Evolutionary conservation across 2,113 vertebrate species (phyloP).

Genomic region (Seriola rivoliana): DNA sequence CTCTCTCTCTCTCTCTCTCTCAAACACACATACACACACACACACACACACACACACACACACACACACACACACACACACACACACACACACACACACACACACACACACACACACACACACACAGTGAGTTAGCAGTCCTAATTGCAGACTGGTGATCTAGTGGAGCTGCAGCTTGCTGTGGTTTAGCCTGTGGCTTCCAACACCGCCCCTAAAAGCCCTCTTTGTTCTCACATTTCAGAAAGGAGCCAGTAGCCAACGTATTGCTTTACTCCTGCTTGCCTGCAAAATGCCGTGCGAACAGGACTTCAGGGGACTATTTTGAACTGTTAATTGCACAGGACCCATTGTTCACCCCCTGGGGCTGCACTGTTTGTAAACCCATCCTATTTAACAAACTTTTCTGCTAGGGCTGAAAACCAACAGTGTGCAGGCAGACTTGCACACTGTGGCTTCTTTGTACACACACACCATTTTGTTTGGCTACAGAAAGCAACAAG

Average conservation of each 20-base stretch:
- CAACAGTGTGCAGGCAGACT: conserved; percentile 3
- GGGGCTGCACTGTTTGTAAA: conserved; percentile 49
- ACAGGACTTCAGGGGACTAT: conserved; percentile 72
- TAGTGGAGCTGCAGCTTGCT: conserved; percentile 62
- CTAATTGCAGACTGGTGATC: conserved; percentile 74
- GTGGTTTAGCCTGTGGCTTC: conserved; percentile 67
- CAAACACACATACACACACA: background rate
- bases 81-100: background rate
- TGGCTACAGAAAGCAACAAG: conserved; percentile 35
- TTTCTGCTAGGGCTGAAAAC: conserved; percentile 24
- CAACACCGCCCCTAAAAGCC: conserved; percentile 67
- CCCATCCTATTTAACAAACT: conserved; percentile 32
- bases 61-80: conserved; percentile 1
- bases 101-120: background rate
- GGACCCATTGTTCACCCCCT: conserved; percentile 23
- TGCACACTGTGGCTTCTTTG: background rate
- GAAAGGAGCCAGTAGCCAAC: conserved; percentile 61
- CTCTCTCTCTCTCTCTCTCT: background rate
- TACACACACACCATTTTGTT: conserved; percentile 17
- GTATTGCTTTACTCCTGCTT: conserved; percentile 63
- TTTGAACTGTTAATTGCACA: conserved; percentile 61
- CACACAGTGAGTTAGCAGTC: conserved; percentile 42
- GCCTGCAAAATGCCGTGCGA: conserved; percentile 57
- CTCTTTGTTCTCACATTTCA: conserved; percentile 80
- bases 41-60: background rate